A percentile compares a stretch with the other conserved stretches of the same genome.
These are phyloP conservation scores for Pelusios castaneus DNA, from an alignment of 2,113 vertebrate species.

Conservation along the genomic window DNA sequence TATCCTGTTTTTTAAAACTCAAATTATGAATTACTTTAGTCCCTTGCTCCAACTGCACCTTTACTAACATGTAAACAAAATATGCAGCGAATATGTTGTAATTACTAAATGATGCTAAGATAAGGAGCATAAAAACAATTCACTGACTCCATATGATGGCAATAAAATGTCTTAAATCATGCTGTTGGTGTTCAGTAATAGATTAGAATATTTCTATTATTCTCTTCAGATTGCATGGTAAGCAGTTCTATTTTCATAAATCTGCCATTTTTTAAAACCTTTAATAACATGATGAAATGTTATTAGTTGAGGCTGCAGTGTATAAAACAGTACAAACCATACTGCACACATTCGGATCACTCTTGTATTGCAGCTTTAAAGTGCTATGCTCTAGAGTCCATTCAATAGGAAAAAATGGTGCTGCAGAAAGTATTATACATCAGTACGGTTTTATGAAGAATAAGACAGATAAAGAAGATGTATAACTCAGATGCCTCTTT, in stretches of 20 bases:
- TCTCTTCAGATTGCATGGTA: neutral
- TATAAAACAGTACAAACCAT: neutral
- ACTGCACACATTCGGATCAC: neutral
- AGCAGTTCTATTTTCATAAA: conserved; percentile 28
- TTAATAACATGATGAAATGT: conserved; percentile 36
- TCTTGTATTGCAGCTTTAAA: conserved; percentile 87
- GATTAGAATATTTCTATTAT: neutral
- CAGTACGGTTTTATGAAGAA: conserved; percentile 40
- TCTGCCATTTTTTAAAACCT: conserved; percentile 47
- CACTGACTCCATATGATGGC: neutral
- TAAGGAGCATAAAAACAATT: neutral
- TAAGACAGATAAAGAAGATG: conserved; percentile 49
- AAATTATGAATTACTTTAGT: rapidly evolving
- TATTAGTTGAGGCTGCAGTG: conserved; percentile 15
- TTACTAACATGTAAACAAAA: neutral
- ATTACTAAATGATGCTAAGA: conserved; percentile 3
- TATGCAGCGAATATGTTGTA: neutral
- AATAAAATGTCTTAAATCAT: conserved; percentile 7
- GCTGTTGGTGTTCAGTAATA: neutral
- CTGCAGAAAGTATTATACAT: conserved; percentile 62
- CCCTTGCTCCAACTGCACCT: rapidly evolving
- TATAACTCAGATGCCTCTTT: conserved; percentile 34
- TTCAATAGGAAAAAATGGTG: conserved; percentile 73
- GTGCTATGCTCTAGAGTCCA: conserved; percentile 68
- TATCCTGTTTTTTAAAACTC: rapidly evolving